These are phyloP conservation scores for Platygyra sinensis DNA, from an alignment of 64 coral and sea anemone genomes.

Conservation along the genomic window DNA sequence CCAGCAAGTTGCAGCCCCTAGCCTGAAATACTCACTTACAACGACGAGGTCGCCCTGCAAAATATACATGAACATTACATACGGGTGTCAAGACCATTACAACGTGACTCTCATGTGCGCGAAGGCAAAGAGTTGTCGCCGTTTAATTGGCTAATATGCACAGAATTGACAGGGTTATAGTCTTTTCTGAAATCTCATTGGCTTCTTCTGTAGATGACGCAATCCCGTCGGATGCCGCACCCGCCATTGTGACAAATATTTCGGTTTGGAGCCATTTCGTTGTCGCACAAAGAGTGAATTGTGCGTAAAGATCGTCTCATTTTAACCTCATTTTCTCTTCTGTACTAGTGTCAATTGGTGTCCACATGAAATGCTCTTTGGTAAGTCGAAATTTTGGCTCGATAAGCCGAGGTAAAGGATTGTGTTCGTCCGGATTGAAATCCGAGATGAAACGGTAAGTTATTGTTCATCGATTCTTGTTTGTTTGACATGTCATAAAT, in stretches of 20 bases:
- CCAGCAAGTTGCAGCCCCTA: too few species aligned
- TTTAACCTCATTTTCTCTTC: background rate
- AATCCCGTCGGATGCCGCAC: background rate
- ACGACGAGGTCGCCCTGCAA: background rate
- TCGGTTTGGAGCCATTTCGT: background rate
- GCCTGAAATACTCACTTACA: background rate
- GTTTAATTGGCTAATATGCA: background rate
- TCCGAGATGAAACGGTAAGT: conserved; percentile 38
- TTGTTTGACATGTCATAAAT: background rate
- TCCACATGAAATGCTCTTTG: background rate
- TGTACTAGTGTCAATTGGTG: background rate
- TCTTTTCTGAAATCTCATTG: conserved; percentile 26
- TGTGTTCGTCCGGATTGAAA: conserved; percentile 9
- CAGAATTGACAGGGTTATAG: conserved; percentile 17
- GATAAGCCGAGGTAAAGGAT: background rate
- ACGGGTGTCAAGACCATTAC: background rate
- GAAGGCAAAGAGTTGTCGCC: conserved; percentile 5
- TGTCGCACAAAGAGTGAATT: background rate
- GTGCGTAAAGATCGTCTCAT: background rate
- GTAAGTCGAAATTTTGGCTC: background rate
- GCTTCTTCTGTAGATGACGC: conserved; percentile 1
- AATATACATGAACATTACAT: background rate
- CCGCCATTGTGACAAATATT: background rate
- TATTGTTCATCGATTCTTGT: conserved; percentile 5
- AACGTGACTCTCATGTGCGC: conserved; percentile 6